These are phyloP conservation scores for Halichoeres trimaculatus DNA, from an alignment of 2,113 vertebrate species.

Conservation along the genomic window DNA sequence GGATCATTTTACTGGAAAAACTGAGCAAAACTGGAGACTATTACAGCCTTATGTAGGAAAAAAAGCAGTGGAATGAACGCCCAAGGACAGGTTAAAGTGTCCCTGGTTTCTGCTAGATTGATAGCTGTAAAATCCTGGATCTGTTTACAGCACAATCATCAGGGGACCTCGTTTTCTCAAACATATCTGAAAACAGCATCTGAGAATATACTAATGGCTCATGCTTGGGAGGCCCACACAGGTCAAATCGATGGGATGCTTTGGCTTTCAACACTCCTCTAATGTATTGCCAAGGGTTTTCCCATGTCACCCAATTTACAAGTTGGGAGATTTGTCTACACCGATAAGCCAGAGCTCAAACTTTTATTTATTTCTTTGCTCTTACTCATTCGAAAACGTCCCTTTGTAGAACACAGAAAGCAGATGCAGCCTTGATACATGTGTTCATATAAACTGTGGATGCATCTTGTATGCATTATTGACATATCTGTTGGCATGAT, in stretches of 20 bases:
- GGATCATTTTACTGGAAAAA: constrained; percentile 28
- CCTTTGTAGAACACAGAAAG: constrained; percentile 29
- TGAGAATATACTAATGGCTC: constrained; percentile 79
- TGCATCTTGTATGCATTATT: constrained; percentile 11
- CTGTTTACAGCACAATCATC: constrained; percentile 62
- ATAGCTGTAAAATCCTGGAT: constrained; percentile 63
- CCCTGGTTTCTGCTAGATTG: constrained; percentile 60
- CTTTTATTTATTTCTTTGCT: constrained; percentile 66
- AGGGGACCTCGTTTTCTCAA: constrained; percentile 79
- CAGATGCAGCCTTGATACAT: constrained; percentile 3
- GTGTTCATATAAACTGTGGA: constrained; percentile 9
- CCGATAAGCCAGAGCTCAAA: constrained; percentile 59
- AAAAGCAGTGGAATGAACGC: constrained; percentile 47
- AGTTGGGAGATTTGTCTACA: constrained; percentile 72
- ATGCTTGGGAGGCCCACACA: constrained; percentile 77
- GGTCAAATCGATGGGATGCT: constrained; percentile 82
- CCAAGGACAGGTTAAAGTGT: constrained; percentile 76
- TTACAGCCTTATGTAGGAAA: constrained; percentile 7
- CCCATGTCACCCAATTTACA: constrained; percentile 78
- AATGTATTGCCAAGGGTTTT: constrained; percentile 81
- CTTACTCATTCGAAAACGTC: constrained; percentile 44
- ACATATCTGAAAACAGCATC: constrained; percentile 72
- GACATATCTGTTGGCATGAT: not conserved
- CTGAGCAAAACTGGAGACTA: constrained; percentile 31
- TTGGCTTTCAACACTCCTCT: constrained; percentile 72